phyloP scores from a whole-genome alignment of 1,140 invertebrate species.

The Grapholita molesta region DNA sequence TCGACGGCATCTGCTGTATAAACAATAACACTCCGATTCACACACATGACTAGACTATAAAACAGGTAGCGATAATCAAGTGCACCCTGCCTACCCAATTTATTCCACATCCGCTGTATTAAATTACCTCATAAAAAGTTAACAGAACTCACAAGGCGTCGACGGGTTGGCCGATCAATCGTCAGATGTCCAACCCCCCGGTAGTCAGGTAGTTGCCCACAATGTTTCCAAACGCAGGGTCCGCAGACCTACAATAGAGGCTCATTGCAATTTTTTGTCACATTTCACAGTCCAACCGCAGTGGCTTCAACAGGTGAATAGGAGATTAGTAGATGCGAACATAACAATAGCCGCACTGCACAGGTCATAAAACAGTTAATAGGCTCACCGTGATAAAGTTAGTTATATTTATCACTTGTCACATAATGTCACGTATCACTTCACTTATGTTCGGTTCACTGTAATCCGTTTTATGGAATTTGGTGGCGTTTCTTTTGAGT shows the following conservation, averaged over 20 bases:
- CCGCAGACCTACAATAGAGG: conserved; percentile 45
- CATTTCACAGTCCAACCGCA: conserved; percentile 72
- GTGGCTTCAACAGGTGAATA: conserved; percentile 67
- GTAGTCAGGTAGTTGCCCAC: conserved; percentile 65
- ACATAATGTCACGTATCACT: conserved; percentile 21
- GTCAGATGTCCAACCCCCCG: conserved; percentile 49
- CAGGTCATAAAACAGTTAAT: conserved; percentile 69
- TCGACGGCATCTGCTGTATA: conserved; percentile 32
- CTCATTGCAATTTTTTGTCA: conserved; percentile 74
- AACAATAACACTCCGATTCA: conserved; percentile 37
- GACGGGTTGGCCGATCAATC: conserved; percentile 54
- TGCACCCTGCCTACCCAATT: conserved; percentile 71
- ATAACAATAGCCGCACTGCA: conserved; percentile 68
- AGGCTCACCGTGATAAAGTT: conserved; percentile 44
- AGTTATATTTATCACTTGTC: conserved; percentile 32
- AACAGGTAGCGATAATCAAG: conserved; percentile 67
- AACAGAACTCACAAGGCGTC: conserved; percentile 57
- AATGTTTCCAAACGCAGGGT: conserved; percentile 64
- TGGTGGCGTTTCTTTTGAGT: conserved; percentile 28
- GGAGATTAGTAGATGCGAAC: conserved; percentile 63
- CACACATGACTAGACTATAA: conserved; percentile 46
- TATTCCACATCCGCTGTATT: conserved; percentile 73
- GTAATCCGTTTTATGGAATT: conserved; percentile 57
- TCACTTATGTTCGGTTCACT: conserved; percentile 52
- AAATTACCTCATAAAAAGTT: conserved; percentile 58